A percentile compares a stretch with the other conserved stretches of the same genome.
phyloP scores from a whole-genome alignment of 2,888 invertebrate genomes.

The Sipha maydis region DNA sequence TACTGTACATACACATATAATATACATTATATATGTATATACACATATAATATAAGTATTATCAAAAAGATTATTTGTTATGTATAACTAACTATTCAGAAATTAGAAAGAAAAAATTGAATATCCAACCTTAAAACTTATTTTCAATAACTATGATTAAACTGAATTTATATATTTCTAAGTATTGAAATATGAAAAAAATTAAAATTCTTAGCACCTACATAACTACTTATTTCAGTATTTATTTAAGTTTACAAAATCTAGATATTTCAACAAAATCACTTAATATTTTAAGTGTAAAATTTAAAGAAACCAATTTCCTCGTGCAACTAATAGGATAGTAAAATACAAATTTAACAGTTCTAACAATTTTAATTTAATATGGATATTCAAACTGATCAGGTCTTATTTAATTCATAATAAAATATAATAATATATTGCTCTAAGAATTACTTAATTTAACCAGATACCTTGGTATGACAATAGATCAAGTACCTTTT shows the following conservation, averaged over 20 bases:
- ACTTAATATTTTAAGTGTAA: too few relatives aligned
- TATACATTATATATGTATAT: too few relatives aligned
- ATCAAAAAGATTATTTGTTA: too few relatives aligned
- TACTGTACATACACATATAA: too few relatives aligned
- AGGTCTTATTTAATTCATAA: not conserved
- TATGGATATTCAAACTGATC: not conserved
- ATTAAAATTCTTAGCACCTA: not conserved
- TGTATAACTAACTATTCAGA: too few relatives aligned
- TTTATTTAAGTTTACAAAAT: not conserved
- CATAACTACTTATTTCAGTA: not conserved
- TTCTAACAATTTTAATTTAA: not conserved
- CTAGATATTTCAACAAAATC: not conserved
- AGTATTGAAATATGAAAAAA: not conserved
- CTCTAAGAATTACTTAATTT: not conserved
- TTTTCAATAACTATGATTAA: not conserved
- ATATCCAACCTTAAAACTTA: not conserved
- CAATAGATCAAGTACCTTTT: too few relatives aligned
- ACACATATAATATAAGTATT: too few relatives aligned
- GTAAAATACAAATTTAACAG: not conserved
- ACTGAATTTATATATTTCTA: not conserved
- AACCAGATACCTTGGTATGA: too few relatives aligned
- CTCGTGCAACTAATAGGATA: not conserved
- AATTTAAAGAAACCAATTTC: not conserved
- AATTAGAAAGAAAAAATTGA: too few relatives aligned
- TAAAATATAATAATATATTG: not conserved